Evolutionary conservation across 2,797 vertebrate species (phyloP).

Genomic region (Gorsachius magnificus): DNA sequence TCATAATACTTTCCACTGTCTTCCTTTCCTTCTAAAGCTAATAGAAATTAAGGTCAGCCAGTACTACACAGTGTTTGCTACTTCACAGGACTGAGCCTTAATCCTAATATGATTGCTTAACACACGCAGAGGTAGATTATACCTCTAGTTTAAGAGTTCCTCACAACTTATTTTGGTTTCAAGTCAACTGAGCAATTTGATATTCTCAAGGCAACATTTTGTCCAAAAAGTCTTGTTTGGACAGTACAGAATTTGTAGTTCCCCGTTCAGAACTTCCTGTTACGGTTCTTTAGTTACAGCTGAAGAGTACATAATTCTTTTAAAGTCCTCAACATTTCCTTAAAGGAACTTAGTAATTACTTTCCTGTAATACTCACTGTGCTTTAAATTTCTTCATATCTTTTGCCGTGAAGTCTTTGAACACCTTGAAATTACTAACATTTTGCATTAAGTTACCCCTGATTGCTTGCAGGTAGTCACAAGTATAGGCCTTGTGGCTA

Average conservation of each 20-base stretch:
- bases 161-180: not conserved
- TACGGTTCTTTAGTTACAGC: not conserved
- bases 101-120: not conserved
- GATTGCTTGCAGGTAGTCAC: not conserved
- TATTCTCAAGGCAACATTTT: not conserved
- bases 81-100: not conserved
- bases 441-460: not conserved
- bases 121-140: not conserved
- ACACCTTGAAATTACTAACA: not conserved
- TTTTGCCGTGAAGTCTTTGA: not conserved
- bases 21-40: not conserved
- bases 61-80: not conserved
- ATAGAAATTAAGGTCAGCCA: not conserved
- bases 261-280: not conserved
- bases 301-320: not conserved
- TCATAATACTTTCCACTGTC: not conserved
- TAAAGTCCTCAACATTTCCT: not conserved
- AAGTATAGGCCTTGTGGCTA: not conserved
- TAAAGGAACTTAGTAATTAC: not conserved
- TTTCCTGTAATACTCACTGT: not conserved
- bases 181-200: not conserved
- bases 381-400: not conserved
- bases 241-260: not conserved
- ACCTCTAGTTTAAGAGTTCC: not conserved
- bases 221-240: not conserved